Evolutionary conservation across 2,888 invertebrate species (phyloP).

Genomic region (Ethmia dodecea): DNA sequence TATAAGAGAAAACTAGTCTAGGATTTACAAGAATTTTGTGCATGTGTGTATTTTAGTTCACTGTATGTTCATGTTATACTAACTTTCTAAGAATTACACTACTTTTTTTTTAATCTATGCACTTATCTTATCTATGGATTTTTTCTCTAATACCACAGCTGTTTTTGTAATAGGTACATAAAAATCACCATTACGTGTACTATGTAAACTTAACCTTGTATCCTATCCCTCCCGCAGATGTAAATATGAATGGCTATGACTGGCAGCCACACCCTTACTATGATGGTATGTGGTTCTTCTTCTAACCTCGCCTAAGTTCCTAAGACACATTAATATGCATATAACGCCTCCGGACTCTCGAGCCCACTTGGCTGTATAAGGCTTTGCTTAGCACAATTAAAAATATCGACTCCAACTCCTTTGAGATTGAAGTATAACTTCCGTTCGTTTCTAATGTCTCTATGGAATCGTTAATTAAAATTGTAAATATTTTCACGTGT

Average conservation of each 20-base stretch:
- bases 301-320: constrained; percentile 1
- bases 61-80: too few relatives aligned
- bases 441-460: constrained; percentile 31
- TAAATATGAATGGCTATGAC: constrained; percentile 11
- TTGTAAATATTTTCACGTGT: too few relatives aligned
- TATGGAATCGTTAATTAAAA: constrained; percentile 14
- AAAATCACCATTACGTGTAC: too few relatives aligned
- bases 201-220: too few relatives aligned
- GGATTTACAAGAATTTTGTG: too few relatives aligned
- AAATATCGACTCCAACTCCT: constrained; percentile 34
- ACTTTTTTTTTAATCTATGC: too few relatives aligned
- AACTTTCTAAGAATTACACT: too few relatives aligned
- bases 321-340: constrained; percentile 22
- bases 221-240: constrained; percentile 9
- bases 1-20: too few relatives aligned
- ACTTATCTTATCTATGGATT: too few relatives aligned
- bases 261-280: constrained; percentile 9
- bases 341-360: constrained; percentile 18
- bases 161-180: too few relatives aligned
- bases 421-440: constrained; percentile 43
- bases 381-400: constrained; percentile 25
- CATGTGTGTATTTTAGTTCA: too few relatives aligned
- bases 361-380: constrained; percentile 25
- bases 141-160: too few relatives aligned
- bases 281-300: constrained; percentile 10